Base-by-base conservation (phyloP, 2,888 invertebrate genomes). In the Acleris sparsana region DNA sequence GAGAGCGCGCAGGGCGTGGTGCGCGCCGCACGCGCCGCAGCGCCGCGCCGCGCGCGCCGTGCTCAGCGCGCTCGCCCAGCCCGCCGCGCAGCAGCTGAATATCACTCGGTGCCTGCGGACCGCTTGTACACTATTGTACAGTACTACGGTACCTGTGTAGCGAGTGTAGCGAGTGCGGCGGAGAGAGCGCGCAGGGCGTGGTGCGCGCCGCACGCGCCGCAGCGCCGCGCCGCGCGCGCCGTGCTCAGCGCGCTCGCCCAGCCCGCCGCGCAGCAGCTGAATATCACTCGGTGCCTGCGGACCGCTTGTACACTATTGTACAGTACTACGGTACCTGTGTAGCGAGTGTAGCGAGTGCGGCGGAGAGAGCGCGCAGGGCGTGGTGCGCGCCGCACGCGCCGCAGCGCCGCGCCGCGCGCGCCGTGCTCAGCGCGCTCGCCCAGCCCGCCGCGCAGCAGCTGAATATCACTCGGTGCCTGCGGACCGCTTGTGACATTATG, bases 381-480 rank as follows among this genome's bases (percentile, higher is more conserved):
- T 78, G 73, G 29, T 65, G 25, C 17, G 78, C 79, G 59, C 80
- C 80, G 72, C 81, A 78, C 59, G 75, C 67, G 53, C 80, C 74
- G 79, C 83, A 63, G 70, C 85, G 76, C 73, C 75, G 72, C 73
- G 83, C 68, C 71, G 82, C 73, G 2, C 59, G 71, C 53, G 77
- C 78, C 2, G 80, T 83, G 43, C 63, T 43, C 18, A 20, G 9
- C 53, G 55, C 60, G 17, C 68, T 77, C 71, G 60, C 74, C 87
- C 89, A 87, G 39, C 78, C 82, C n/a, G 63, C 68, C 59, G 69
- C 79, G 72, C 82, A 80, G 71, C 88, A 86, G 61, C 83, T 67
- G 79, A 85, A 87, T 43, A 88, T 75, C n/a, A 79, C 75, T n/a
- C 82, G 76, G 67, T 79, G 77, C 94, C 93, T 72, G 5, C 44